Base-by-base conservation (phyloP, 2,113 vertebrate species). In the Tamias sibiricus region DNA sequence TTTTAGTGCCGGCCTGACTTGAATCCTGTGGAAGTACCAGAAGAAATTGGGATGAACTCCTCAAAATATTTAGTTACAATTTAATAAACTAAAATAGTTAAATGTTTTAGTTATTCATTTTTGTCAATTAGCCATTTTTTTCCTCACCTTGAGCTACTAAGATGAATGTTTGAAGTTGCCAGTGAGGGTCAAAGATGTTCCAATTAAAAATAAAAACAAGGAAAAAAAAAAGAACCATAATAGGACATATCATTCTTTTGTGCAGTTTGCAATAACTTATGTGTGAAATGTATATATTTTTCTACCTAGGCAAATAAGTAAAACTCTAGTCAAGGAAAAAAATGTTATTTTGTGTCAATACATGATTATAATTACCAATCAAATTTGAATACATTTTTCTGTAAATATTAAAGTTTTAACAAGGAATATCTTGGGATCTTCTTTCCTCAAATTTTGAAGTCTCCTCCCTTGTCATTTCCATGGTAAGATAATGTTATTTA, bases 141-240 rank as follows among this genome's bases (percentile, higher is more conserved):
- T 44, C 47, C 44, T 47, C 22, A 83, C 20, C 13, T 47, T 40
- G 20, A 84, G 49, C 74, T 47, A 52, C 17, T 42, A 76, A 93
- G 59, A 75, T 83, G 14, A 44, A 77, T 62, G 22, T 72, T 79
- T 89, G 24, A 92, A 59, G 44, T 57, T 84, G 83, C 2, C 79
- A 91, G 22, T n/a, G 91, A 95, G 19, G 13, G 17, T 42, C 86
- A 52, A 83, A 64, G 16, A 1, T 89, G 17, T 57, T 77, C 90
- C 42, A 83, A 81, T 86, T 75, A 79, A 83, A 97, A 80, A 86
- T 87, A 71, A 87, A 90, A 75, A 62, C 26, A 91, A 77, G 49
- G 14, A 77, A 52, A 37, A 71, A 37, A 71, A 66, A 54, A 52
- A 82, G 17, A 86, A 37, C 14, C 35, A 37, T 66, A 68, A 84